Conservation (phyloP, 2,888 invertebrate genomes). For the Synanthedon tipuliformis region DNA sequence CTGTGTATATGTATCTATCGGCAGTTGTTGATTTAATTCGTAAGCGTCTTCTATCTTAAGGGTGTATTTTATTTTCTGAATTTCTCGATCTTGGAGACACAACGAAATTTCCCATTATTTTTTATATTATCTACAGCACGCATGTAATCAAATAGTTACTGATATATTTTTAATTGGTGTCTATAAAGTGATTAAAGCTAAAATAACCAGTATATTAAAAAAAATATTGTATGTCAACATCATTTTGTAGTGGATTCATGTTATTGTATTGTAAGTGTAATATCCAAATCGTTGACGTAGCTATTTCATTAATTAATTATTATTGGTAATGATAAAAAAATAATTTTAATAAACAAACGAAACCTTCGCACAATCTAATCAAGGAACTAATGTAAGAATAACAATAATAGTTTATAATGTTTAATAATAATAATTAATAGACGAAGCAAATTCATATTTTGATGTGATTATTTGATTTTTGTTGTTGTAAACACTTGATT, state of each 20-base stretch:
- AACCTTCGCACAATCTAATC: constrained; percentile 66
- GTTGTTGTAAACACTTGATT: background rate
- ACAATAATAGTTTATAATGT: constrained; percentile 41
- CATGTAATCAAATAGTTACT: constrained; percentile 34
- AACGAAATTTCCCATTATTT: constrained; percentile 42
- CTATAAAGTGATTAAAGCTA: constrained; percentile 40
- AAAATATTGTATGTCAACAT: constrained; percentile 29
- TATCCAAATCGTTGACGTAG: constrained; percentile 48
- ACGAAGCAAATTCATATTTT: constrained; percentile 24
- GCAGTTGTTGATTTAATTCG: constrained; percentile 60
- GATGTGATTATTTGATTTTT: constrained; percentile 15
- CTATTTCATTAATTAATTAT: constrained; percentile 43
- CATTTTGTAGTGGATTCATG: constrained; percentile 40
- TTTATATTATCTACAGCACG: constrained; percentile 29
- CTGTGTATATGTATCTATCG: constrained; percentile 57
- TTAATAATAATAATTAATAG: constrained; percentile 29
- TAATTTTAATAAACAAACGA: constrained; percentile 43
- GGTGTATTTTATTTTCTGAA: constrained; percentile 12
- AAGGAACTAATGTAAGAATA: constrained; percentile 57
- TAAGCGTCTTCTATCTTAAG: constrained; percentile 50
- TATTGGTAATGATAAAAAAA: constrained; percentile 27
- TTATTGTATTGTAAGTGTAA: constrained; percentile 20
- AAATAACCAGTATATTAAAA: constrained; percentile 27
- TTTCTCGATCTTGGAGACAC: constrained; percentile 36
- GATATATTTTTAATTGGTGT: constrained; percentile 54